phyloP scores from a whole-genome alignment of 2,888 invertebrate genomes.

The Coenonympha arcania region DNA sequence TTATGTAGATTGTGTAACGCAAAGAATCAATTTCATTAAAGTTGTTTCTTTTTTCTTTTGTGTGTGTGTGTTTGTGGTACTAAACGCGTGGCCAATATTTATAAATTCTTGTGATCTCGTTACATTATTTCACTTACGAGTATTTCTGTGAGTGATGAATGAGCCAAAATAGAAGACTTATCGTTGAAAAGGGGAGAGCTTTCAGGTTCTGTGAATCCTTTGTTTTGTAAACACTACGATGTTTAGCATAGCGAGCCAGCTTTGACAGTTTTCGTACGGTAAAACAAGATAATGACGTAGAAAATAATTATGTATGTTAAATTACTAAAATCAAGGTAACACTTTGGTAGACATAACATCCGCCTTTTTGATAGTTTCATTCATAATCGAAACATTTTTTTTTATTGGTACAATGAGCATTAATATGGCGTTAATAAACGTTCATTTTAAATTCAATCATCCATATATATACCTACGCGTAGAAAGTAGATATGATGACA shows the following conservation, averaged over 20 bases:
- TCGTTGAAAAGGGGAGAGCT: neutral
- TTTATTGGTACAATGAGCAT: neutral
- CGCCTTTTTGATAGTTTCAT: neutral
- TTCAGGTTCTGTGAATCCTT: neutral
- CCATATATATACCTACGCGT: neutral
- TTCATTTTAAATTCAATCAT: neutral
- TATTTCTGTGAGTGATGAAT: too few relatives aligned
- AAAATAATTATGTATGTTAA: neutral
- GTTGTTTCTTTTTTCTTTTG: too few relatives aligned
- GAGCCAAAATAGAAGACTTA: neutral
- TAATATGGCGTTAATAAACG: neutral
- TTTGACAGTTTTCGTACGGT: neutral
- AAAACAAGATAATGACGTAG: neutral
- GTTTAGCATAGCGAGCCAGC: neutral
- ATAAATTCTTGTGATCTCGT: too few relatives aligned
- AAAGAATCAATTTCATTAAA: too few relatives aligned
- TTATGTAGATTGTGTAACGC: too few relatives aligned
- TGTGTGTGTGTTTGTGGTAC: too few relatives aligned
- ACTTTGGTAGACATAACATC: neutral
- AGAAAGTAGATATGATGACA: constrained; percentile 6
- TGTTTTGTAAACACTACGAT: neutral
- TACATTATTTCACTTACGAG: neutral
- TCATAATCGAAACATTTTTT: neutral
- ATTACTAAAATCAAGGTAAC: constrained; percentile 2
- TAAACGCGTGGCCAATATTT: too few relatives aligned